Evolutionary conservation across 2,113 vertebrate species (phyloP).

Genomic region (Suricata suricatta): DNA sequence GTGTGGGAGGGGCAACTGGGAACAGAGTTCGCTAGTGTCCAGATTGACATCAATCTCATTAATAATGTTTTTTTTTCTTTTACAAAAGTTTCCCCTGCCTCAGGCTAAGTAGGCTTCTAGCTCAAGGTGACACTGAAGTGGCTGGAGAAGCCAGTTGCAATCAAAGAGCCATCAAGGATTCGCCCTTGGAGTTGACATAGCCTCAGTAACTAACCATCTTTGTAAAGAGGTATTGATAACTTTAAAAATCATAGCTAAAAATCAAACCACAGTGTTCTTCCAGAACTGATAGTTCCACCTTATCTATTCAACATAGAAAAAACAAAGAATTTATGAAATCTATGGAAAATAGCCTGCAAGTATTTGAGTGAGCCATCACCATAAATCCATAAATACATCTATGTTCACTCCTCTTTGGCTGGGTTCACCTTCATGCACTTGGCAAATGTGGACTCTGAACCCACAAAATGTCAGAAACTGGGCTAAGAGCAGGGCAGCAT

Average conservation of each 20-base stretch:
- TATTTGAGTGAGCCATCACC: background rate
- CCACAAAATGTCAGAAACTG: background rate
- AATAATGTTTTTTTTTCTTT: background rate
- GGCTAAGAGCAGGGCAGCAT: background rate
- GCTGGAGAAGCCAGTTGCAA: background rate
- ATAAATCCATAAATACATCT: background rate
- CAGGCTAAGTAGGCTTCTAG: background rate
- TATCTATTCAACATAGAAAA: background rate
- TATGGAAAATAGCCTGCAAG: background rate
- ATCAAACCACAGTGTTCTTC: background rate
- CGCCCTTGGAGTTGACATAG: background rate
- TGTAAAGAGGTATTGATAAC: background rate
- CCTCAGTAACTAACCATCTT: background rate
- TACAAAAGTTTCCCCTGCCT: background rate
- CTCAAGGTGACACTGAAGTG: background rate
- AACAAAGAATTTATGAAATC: background rate
- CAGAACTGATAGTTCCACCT: background rate
- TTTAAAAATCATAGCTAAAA: slow-evolving; percentile 23
- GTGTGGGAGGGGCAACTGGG: background rate
- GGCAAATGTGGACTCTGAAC: background rate
- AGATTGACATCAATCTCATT: background rate
- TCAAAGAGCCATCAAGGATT: slow-evolving; percentile 6
- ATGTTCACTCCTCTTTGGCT: background rate
- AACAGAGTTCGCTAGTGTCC: background rate
- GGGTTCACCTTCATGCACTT: background rate